These are phyloP conservation scores for Fregetta grallaria DNA, from an alignment of 2,113 vertebrate species.

Conservation along the genomic window DNA sequence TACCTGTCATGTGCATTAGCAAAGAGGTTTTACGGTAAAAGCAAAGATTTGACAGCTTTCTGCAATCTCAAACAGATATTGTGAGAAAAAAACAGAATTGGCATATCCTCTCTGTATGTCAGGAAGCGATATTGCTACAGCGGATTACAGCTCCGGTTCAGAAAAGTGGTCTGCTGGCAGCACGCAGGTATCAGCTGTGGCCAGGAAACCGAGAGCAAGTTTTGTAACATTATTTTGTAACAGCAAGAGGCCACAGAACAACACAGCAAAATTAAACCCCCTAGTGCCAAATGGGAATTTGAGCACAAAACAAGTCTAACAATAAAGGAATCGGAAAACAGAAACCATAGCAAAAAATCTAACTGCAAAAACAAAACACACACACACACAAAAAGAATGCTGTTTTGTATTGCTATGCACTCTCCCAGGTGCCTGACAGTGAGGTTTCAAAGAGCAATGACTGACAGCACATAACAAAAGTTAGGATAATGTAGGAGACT, in stretches of 20 bases:
- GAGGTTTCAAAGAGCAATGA: neutral
- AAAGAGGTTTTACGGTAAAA: neutral
- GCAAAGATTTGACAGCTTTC: neutral
- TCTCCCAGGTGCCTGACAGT: neutral
- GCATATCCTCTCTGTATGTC: neutral
- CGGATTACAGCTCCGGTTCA: neutral
- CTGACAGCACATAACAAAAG: neutral
- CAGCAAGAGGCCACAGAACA: neutral
- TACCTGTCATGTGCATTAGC: rapidly evolving
- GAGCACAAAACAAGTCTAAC: neutral
- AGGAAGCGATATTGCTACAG: neutral
- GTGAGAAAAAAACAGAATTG: neutral
- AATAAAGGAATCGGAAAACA: neutral
- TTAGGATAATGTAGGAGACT: too few species aligned
- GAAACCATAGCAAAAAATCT: neutral
- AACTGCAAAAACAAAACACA: neutral
- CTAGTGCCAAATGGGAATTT: neutral
- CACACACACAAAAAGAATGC: rapidly evolving
- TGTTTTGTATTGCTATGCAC: neutral
- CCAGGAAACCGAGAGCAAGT: neutral
- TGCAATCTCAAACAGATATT: neutral
- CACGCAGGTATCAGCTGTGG: neutral
- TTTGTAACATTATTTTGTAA: conserved; percentile 31
- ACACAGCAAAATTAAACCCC: neutral
- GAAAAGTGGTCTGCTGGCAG: neutral